phyloP scores from a whole-genome alignment of 2,888 invertebrate species.

The Thysanoteuthis rhombus region DNA sequence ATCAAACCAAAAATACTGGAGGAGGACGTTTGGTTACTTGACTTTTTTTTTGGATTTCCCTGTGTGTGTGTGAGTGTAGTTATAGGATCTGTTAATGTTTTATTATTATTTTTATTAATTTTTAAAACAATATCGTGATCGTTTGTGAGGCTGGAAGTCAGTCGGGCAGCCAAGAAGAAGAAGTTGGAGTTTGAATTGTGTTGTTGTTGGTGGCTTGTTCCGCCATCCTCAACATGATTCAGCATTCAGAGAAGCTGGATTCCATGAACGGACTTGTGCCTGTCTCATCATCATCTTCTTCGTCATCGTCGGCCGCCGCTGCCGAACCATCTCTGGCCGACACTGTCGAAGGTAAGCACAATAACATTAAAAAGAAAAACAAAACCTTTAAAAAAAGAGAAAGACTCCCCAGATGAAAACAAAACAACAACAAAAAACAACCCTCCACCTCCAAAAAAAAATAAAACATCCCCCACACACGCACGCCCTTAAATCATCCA shows the following conservation, averaged over 20 bases:
- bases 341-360: slow-evolving; percentile 30
- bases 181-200: not conserved
- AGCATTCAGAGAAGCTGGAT: slow-evolving; percentile 27
- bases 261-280: slow-evolving; percentile 31
- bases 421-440: not conserved
- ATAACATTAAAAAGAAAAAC: not conserved
- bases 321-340: slow-evolving; percentile 20
- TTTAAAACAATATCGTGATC: not conserved
- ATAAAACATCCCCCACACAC: too few species aligned
- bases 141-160: not conserved
- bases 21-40: too few species aligned
- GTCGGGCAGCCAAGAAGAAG: not conserved
- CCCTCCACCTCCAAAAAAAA: too few species aligned
- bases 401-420: not conserved
- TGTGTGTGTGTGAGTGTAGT: too few species aligned
- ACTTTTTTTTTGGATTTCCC: too few species aligned
- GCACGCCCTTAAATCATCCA: too few species aligned
- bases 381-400: not conserved
- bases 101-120: not conserved
- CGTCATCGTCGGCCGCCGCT: not conserved
- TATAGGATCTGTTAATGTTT: not conserved
- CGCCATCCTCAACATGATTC: slow-evolving; percentile 30
- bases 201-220: not conserved
- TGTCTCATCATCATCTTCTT: not conserved
- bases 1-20: too few species aligned